These are phyloP conservation scores for Electrona antarctica DNA, from an alignment of 2,113 vertebrate genomes.

Conservation along the genomic window DNA sequence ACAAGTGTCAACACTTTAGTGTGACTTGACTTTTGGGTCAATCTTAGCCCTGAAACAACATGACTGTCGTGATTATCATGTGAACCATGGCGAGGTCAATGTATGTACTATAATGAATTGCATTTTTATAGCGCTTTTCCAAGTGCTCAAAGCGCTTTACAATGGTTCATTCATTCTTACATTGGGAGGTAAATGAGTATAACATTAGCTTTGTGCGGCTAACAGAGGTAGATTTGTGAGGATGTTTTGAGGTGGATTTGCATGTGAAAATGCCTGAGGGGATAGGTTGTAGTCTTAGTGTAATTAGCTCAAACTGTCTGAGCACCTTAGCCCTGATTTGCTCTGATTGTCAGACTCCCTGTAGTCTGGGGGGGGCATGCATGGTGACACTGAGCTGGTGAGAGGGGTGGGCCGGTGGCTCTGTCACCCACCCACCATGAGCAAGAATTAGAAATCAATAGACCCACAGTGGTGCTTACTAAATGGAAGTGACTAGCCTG, in stretches of 20 bases:
- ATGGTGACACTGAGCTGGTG: constrained; percentile 40
- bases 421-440: constrained; percentile 38
- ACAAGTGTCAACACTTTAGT: neutral
- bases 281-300: constrained; percentile 23
- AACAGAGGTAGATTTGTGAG: neutral
- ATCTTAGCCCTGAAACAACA: neutral
- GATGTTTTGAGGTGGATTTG: neutral
- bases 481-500: constrained; percentile 25
- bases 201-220: neutral
- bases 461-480: constrained; percentile 24
- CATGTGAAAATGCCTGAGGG: constrained; percentile 26
- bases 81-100: no score
- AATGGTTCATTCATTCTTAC: no score
- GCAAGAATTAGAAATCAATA: constrained; percentile 40
- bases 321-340: constrained; percentile 21
- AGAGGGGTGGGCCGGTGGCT: constrained; percentile 40
- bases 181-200: neutral
- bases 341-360: constrained; percentile 51
- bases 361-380: constrained; percentile 1
- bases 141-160: no score
- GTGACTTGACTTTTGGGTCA: neutral
- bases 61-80: no score
- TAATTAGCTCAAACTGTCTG: constrained; percentile 37
- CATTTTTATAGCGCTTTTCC: no score
- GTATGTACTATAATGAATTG: no score